Base-by-base conservation (phyloP, 2,888 invertebrate genomes). In the Zelleria hepariella region DNA sequence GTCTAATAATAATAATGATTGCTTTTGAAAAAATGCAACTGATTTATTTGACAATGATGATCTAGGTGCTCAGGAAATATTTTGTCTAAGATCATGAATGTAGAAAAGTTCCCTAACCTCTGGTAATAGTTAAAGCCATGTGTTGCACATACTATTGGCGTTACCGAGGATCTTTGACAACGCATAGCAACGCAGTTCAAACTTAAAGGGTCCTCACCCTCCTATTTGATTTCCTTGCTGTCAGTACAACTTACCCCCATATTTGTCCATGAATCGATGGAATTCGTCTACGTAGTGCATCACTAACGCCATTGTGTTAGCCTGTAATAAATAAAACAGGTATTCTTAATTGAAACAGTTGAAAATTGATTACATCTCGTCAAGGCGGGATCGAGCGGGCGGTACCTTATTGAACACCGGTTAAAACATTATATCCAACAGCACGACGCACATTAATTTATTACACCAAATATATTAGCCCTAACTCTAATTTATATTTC, bases 241-340 rank as follows among this genome's bases (percentile, higher is more conserved):
- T 15, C 32, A 32, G 8, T 32, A 42, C 32, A 15, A 86, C 93
- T 92, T 83, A 95, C 95, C 95, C 90, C 95, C 94, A 90, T 94
- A 91, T 91, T 93, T 93, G 82, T 95, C 93, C 91, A 95, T 92
- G 81, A 93, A 92, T 81, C 91, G 91, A 85, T 95, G 93, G 88
- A 95, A 92, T 81, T 91, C 91, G 82, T 94, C 93, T 88, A 95
- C 91, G 83, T 93, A 93, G 83, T 93, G 92, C 90, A 94, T 91
- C 88, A 95, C 91, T 90, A 95, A 91, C 89, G 95, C 94, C 95
- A 95, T 95, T 80, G 79, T 87, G 72, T 69, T 66, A 66, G 72
- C 78, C 81, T 85, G 91, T 91, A 90, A 65, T 90, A 90, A 73
- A 71, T 69, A 72, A 70, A 63, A 69, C 65, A 68, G 54, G 58